Base-by-base conservation (phyloP, 1,140 invertebrate genomes). In the Drosophila mojavensis region DNA sequence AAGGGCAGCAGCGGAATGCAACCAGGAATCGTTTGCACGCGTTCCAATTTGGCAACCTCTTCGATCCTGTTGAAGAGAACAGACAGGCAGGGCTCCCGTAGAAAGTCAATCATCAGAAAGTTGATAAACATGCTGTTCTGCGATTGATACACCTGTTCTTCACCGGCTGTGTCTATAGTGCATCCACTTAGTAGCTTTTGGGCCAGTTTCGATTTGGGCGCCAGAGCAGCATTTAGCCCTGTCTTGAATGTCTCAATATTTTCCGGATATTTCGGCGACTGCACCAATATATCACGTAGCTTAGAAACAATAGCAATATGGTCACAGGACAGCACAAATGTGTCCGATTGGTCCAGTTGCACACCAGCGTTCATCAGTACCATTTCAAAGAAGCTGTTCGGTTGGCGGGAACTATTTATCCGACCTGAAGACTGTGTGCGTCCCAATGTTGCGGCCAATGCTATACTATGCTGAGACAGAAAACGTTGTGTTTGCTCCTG, bases 71-170 rank as follows among this genome's bases (percentile, higher is more conserved):
- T 85, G 4, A 93, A 68, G 9, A 94, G 64, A 13, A 93, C 73
- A 5, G 93, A 90, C 9, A 93, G 71, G 17, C 93, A 89, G 5
- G 91, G 77, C 24, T 92, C 81, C 45, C 93, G 93, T 39, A 94
- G 53, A 39, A 78, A 85, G 53, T 91, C 81, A 15, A 93, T 91
- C 85, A 92, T 93, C 0, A 94, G 69, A 51, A 94, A 92, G 58
- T 93, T 91, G 20, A 90, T 79, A 10, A 92, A 91, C 81, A 92
- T 91, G 79, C 93, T 93, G 47, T 93, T 93, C 71, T 93, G 93
- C 0, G 91, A 92, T 60, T 91, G 88, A 77, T 91, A 91, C 5
- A 74, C 71, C 33, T 76, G 81, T 10, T 90, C 88, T 10, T 83
- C 76, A 4, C 85, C 79, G 0, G 92, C 81, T 13, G 91, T 75